Conservation (phyloP, 92 coral and sea anemone genomes). For the Siderastrea radians region DNA sequence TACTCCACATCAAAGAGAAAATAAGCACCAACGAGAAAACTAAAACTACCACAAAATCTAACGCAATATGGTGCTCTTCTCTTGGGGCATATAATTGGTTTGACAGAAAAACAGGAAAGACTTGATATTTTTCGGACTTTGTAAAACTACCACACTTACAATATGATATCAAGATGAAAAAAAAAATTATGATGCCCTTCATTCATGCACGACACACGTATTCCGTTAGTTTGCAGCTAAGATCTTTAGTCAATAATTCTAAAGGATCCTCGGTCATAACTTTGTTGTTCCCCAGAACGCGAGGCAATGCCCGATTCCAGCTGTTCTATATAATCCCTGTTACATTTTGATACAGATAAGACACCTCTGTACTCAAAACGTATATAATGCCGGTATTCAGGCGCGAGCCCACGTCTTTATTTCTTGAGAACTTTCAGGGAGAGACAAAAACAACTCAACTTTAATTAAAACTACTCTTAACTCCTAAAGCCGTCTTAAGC, state of each 20-base stretch:
- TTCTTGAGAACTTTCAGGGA: background rate
- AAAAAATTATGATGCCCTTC: too few species aligned
- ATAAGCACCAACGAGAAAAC: too few species aligned
- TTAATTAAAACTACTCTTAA: background rate
- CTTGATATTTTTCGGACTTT: too few species aligned
- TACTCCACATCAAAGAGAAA: too few species aligned
- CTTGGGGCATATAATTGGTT: too few species aligned
- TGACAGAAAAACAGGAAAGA: too few species aligned
- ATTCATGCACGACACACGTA: too few species aligned
- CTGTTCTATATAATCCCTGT: background rate
- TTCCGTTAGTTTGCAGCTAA: too few species aligned
- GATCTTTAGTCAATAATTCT: background rate
- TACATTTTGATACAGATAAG: background rate
- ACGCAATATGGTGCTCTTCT: too few species aligned
- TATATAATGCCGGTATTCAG: background rate
- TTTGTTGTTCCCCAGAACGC: background rate
- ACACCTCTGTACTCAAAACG: background rate
- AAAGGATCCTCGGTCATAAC: background rate
- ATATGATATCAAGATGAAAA: too few species aligned
- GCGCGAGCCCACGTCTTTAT: background rate
- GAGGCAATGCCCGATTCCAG: background rate
- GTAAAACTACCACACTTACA: too few species aligned
- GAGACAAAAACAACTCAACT: background rate
- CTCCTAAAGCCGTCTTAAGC: background rate
- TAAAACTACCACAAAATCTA: too few species aligned